These are phyloP conservation scores for Poeciliopsis retropinna DNA, from an alignment of 2,113 vertebrate species.

Conservation along the genomic window DNA sequence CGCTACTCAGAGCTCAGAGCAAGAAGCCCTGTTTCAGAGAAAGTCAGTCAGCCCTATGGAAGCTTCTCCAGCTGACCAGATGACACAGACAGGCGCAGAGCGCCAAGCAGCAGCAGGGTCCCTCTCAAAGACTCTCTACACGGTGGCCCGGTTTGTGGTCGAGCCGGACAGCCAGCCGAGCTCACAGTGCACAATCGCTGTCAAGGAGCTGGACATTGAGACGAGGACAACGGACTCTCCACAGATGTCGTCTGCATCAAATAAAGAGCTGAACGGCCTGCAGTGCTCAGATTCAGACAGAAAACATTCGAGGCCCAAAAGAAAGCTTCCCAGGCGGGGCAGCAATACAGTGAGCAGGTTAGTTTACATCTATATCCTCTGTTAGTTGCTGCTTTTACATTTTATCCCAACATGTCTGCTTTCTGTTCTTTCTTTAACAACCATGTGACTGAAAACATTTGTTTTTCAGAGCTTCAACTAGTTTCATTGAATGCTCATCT, in stretches of 20 bases:
- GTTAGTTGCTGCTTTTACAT: not conserved
- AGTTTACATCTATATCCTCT: not conserved
- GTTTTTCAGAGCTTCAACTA: slow-evolving; percentile 10
- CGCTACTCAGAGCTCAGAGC: slow-evolving; percentile 44
- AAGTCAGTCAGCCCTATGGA: slow-evolving; percentile 51
- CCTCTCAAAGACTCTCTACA: slow-evolving; percentile 46
- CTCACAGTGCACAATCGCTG: slow-evolving; percentile 53
- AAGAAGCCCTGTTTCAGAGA: slow-evolving; percentile 30
- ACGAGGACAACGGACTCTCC: slow-evolving; percentile 11
- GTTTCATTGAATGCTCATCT: not conserved
- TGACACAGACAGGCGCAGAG: slow-evolving; percentile 14
- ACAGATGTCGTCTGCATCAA: slow-evolving; percentile 30
- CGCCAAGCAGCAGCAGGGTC: slow-evolving; percentile 8
- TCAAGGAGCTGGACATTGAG: slow-evolving; percentile 20
- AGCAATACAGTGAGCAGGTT: slow-evolving; percentile 9
- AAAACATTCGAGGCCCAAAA: not conserved
- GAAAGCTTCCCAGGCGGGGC: not conserved
- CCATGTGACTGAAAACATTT: slow-evolving; percentile 4
- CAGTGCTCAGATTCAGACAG: slow-evolving; percentile 54
- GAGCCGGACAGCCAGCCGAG: slow-evolving; percentile 77
- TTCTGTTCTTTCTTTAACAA: not conserved
- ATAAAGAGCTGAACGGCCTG: slow-evolving; percentile 28
- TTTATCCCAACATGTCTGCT: not conserved
- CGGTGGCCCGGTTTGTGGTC: slow-evolving; percentile 80
- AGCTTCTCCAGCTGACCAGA: slow-evolving; percentile 50